Percentiles rank a stretch among this genome's conserved stretches.
Evolutionary conservation across 2,113 vertebrate species (phyloP).

Genomic region (Ifrita kowaldi): DNA sequence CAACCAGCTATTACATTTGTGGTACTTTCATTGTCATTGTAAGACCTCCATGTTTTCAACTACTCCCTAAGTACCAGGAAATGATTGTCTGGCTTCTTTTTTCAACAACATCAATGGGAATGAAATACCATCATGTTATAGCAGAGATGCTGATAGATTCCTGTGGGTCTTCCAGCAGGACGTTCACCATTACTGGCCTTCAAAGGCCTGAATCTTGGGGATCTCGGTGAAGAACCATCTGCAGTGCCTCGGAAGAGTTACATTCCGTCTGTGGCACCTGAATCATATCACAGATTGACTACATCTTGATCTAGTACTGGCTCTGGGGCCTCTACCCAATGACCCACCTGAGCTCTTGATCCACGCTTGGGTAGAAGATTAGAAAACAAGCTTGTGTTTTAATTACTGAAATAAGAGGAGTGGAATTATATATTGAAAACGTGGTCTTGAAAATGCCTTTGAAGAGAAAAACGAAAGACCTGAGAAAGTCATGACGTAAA

Average conservation of each 20-base stretch:
- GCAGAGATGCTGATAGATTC: background rate
- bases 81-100: background rate
- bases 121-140: background rate
- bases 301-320: background rate
- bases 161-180: background rate
- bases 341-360: background rate
- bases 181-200: background rate
- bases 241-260: background rate
- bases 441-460: background rate
- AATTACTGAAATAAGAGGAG: background rate
- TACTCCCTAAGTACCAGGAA: background rate
- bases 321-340: background rate
- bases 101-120: background rate
- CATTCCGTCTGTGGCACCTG: background rate
- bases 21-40: background rate
- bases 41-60: background rate
- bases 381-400: background rate
- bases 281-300: background rate
- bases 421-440: background rate
- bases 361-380: background rate
- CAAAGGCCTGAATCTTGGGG: background rate
- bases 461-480: background rate
- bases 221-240: background rate
- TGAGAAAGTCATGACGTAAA: background rate
- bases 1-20: background rate